Conservation (phyloP, 2,113 vertebrate genomes). For the Thalassarche chlororhynchos region DNA sequence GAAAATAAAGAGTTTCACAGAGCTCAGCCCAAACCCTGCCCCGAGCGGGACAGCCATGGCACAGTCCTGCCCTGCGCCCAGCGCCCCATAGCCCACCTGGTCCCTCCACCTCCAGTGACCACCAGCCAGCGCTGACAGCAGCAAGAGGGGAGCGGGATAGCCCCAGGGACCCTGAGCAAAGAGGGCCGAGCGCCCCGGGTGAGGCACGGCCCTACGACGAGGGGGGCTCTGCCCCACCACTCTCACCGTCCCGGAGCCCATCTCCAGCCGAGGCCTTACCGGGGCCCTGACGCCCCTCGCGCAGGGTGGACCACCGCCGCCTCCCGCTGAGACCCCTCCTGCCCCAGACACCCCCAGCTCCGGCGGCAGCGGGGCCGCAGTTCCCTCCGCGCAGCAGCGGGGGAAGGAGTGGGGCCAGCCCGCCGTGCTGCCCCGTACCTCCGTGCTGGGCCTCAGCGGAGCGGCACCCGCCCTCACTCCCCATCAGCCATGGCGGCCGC, state of each 20-base stretch:
- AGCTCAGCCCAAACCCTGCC: neutral
- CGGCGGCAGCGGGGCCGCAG: neutral
- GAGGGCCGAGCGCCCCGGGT: accelerated
- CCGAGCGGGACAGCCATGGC: accelerated
- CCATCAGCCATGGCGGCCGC: neutral
- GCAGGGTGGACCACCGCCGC: neutral
- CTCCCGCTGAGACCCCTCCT: neutral
- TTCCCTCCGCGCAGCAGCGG: neutral
- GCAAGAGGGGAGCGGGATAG: neutral
- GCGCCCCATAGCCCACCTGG: accelerated
- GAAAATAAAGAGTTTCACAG: neutral
- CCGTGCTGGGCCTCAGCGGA: neutral
- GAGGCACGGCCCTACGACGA: neutral
- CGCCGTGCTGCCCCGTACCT: neutral
- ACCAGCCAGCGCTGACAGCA: neutral
- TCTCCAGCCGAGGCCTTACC: neutral
- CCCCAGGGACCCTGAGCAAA: no score
- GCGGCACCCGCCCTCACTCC: no score
- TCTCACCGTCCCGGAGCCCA: neutral
- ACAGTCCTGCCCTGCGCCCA: neutral
- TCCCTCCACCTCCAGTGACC: neutral
- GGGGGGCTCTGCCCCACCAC: neutral
- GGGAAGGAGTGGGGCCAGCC: neutral
- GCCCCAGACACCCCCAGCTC: neutral
- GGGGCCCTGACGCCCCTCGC: neutral